Base-by-base conservation (phyloP, 2,888 invertebrate species). In the Drosophila vallismaia region DNA sequence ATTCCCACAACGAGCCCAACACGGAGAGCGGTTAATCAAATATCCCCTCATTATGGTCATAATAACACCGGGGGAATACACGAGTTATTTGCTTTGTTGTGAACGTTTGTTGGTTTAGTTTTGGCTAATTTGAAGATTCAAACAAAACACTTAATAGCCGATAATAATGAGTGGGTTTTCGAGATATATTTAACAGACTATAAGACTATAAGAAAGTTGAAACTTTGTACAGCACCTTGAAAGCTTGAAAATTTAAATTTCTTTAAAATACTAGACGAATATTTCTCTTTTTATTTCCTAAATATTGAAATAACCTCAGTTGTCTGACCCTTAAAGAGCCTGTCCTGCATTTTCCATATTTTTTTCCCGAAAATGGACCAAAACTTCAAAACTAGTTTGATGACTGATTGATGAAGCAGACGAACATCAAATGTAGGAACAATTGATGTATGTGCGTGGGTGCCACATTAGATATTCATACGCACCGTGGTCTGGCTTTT, bases 321-420 rank as follows among this genome's bases (percentile, higher is more conserved):
- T 19, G 19, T 19, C 10, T 19, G 29, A 0, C 6, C 24, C 50
- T 50, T 62, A 24, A 63, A 63, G 62, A 44, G 10, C 10, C 31
- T 4, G n/a, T 19, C 14, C 4, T 14, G 48, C 31, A 49, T 9
- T 12, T 33, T 1, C 12, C 33, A 29, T 8, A 26, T 12, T 12
- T 19, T 36, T n/a, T n/a, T 10, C 12, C 48, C n/a, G 28, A 10
- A 28, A 19, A 14, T 48, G 9, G 40, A 49, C 55, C 42, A 44
- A 54, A 38, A 12, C 44, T 42, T 19, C 36, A 42, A 19, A 63
- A 58, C 46, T 78, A 80, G 49, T 78, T 77, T 75, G 84, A 88
- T 89, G 89, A 89, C 89, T 89, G 88, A 88, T 88, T 88, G 88
- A 88, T 87, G 86, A 75, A 75, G 85, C 68, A 74, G 76, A 77